A percentile compares a stretch with the other conserved stretches of the same genome.
Evolutionary conservation across 2,113 vertebrate species (phyloP).

Genomic region (Aepyceros melampus): DNA sequence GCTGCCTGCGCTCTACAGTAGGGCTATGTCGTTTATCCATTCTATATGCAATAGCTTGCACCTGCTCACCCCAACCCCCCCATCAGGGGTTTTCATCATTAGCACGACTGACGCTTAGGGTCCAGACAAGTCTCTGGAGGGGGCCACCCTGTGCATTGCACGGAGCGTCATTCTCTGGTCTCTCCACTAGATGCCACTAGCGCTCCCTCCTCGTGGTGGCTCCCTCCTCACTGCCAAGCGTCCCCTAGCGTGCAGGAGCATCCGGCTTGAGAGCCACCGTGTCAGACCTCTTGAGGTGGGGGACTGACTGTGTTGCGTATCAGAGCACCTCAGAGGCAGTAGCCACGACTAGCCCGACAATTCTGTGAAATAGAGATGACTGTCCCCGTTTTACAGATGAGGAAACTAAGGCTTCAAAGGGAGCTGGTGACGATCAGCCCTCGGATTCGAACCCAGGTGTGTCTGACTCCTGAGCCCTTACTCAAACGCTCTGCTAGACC

Average conservation of each 20-base stretch:
- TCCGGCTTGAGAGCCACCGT: neutral
- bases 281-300: neutral
- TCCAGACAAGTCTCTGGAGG: neutral
- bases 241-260: neutral
- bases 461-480: neutral
- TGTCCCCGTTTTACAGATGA: neutral
- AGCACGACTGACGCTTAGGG: neutral
- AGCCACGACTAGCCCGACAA: rapidly evolving
- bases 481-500: neutral
- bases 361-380: neutral
- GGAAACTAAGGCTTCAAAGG: neutral
- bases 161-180: neutral
- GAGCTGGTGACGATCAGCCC: neutral
- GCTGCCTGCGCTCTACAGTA: neutral
- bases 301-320: rapidly evolving
- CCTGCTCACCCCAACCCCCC: neutral
- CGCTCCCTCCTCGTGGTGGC: neutral
- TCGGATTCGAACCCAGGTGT: neutral
- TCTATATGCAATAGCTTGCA: neutral
- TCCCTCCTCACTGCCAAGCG: neutral
- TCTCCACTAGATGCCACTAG: slow-evolving; percentile 7
- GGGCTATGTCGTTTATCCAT: neutral
- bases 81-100: neutral
- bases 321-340: neutral
- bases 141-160: neutral